Evolutionary conservation across 2,888 invertebrate genomes (phyloP), one percentile per base, ranked within the genome.

Genomic region (Agapetus fuscipes): DNA sequence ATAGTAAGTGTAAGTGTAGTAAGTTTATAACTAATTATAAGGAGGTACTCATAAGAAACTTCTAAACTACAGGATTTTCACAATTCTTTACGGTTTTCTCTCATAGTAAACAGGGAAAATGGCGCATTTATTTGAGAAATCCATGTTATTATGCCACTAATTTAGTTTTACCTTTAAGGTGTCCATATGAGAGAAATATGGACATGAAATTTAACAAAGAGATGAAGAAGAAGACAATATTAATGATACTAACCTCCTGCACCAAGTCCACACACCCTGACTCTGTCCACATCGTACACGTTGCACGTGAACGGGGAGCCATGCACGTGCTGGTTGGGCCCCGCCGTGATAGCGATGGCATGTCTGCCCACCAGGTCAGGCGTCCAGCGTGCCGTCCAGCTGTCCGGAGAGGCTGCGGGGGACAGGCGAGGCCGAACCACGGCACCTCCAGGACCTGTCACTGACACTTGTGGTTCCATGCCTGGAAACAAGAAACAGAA

Each of bases 231-330:
- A n/a, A n/a, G n/a, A n/a, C n/a, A n/a, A n/a, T n/a, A n/a, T n/a
- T n/a, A n/a, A 29, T 3, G 2, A n/a, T n/a, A 36, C 49, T 48
- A 39, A 67, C 68, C 68, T 53, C 69, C 69, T 43, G 69, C 61
- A 1, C 70, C 70, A 17, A 82, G 54, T 2, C 82, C 82, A 12
- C 78, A 76, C 16, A 83, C 81, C 20, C 78, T 64, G 10, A 87
- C 88, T 48, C 87, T 78, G 1, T 83, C 78, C 0, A 94, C 91
- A 57, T 95, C 93, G 52, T 93, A 95, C 25, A 93, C 89, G 58
- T 94, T 91, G 61, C 94, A 94, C 13, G 84, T 85, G 60, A 91
- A 93, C 0, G 95, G 95, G 13, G 91, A 91, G 2, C 93, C 93
- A 42, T 82, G 83, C 3, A 94, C 83, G 35, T 86, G 83, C 48